Evolutionary conservation across 1,140 invertebrate genomes (phyloP), one percentile per base, ranked within the genome.

Genomic region (Zophobas morio): DNA sequence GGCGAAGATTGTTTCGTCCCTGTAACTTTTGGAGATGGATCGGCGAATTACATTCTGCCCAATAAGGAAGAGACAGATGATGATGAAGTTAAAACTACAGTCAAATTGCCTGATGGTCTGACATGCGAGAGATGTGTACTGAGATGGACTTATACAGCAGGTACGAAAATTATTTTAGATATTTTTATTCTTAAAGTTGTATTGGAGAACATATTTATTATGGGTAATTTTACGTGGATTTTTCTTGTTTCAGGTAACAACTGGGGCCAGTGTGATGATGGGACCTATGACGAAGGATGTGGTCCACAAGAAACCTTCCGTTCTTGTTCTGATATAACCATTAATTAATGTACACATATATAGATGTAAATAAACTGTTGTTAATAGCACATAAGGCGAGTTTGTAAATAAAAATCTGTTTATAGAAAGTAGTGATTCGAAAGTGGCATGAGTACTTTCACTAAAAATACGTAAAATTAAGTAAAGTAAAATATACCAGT

Each of bases 301-400:
- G 95, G 94, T 0, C 91, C 91, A 0, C 94, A 96, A 84, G 94
- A 96, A 84, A 93, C 95, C 81, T 97, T 96, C 83, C 89, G 95
- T 20, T 91, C 93, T 0, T 96, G 95, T 81, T 92, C 95, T 0
- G 95, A 96, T 83, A 91, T 96, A 6, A 86, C 90, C 0, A 92
- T 96, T 20, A 3, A 46, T 46, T 46, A 46, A 46, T 20, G 20
- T 20, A 20, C 20, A 20, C 20, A 20, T 20, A 20, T 20, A 20
- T 20, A 20, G 20, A 20, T 20, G 20, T 20, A 20, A 20, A 20
- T 20, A 20, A 20, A 20, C 20, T 20, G 20, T 20, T 20, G 20
- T 20, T 20, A 20, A 20, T 20, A 20, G 20, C 20, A 20, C 20
- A 20, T 20, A 20, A 20, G 20, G 20, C 20, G 20, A 20, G 20